Base-by-base conservation (phyloP, 2,113 vertebrate genomes). In the Azemiops feae region DNA sequence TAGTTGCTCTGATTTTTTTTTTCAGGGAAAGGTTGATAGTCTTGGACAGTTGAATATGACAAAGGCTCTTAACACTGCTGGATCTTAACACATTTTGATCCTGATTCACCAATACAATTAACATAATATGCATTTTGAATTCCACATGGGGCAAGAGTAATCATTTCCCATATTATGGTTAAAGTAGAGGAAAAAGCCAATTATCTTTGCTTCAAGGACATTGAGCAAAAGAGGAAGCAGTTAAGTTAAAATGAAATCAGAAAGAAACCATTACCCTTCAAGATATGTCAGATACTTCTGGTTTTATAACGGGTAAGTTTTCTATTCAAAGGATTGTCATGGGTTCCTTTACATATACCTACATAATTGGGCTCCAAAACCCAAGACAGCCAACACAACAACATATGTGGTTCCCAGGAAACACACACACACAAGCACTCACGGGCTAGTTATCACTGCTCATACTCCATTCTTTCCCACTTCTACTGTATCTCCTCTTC, bases 131-230 rank as follows among this genome's bases (percentile, higher is more conserved):
- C 3, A 0, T 93, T 64, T 74, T 93, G 92, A 93, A 95, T 94
- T 69, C 60, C 90, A 53, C 92, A 0, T 90, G 93, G 87, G 43
- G 85, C 96, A 86, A 96, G 81, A 89, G 93, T 85, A 91, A 92
- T 96, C 92, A 93, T 96, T 92, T 90, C 85, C 69, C 4, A 93
- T 55, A 93, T 96, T 93, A 94, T 94, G 91, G 45, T 96, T 92
- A 93, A 60, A 93, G 74, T 69, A 94, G 94, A 96, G 90, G 95
- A 95, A 94, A 95, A 97, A 96, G 94, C 3, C 95, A 93, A 96
- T 96, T 95, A 96, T 95, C 90, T 96, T 97, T 95, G 92, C 93
- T 95, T 96, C 95, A 95, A 95, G 96, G 94, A 96, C 96, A 93
- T 74, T 91, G 93, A 96, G 94, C 91, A 96, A 96, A 93, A 93